phyloP scores from a whole-genome alignment of 1,140 invertebrate genomes.

The Orius insidiosus region DNA sequence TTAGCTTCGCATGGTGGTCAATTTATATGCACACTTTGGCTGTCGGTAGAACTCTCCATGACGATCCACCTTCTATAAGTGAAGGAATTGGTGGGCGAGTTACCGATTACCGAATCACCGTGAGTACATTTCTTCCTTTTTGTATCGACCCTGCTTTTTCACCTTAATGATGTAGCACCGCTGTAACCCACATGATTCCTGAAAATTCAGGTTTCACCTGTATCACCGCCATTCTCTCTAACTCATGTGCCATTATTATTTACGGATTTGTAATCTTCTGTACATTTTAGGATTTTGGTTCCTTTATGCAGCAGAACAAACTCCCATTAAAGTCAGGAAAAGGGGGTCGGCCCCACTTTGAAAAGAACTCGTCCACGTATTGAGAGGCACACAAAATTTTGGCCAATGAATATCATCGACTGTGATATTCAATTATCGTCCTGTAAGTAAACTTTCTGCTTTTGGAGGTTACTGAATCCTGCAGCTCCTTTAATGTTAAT shows the following conservation, averaged over 20 bases:
- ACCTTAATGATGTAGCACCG: not conserved
- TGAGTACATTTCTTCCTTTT: conserved; percentile 23
- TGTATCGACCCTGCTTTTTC: too few relatives aligned
- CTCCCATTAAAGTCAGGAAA: conserved; percentile 40
- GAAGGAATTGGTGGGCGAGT: conserved; percentile 85
- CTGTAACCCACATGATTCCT: not conserved
- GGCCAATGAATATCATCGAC: conserved; percentile 86
- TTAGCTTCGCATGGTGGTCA: conserved; percentile 86
- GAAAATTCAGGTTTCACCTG: too few relatives aligned
- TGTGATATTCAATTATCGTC: conserved; percentile 72
- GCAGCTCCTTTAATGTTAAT: too few relatives aligned
- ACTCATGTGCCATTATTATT: too few relatives aligned
- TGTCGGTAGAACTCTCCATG: conserved; percentile 68
- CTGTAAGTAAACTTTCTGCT: too few relatives aligned
- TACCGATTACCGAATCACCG: conserved; percentile 70
- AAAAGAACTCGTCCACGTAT: conserved; percentile 47
- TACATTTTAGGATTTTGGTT: conserved; percentile 62
- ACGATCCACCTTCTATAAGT: conserved; percentile 88
- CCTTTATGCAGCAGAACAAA: conserved; percentile 70
- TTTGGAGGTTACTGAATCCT: too few relatives aligned
- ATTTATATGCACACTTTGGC: conserved; percentile 88
- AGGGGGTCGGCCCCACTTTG: conserved; percentile 25
- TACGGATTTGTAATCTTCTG: too few relatives aligned
- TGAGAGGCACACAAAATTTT: conserved; percentile 68
- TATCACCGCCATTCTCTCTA: too few relatives aligned